Percentiles rank a stretch among this genome's conserved stretches.
phyloP scores from a whole-genome alignment of 2,888 invertebrate species.

The Nomada hirtipes region DNA sequence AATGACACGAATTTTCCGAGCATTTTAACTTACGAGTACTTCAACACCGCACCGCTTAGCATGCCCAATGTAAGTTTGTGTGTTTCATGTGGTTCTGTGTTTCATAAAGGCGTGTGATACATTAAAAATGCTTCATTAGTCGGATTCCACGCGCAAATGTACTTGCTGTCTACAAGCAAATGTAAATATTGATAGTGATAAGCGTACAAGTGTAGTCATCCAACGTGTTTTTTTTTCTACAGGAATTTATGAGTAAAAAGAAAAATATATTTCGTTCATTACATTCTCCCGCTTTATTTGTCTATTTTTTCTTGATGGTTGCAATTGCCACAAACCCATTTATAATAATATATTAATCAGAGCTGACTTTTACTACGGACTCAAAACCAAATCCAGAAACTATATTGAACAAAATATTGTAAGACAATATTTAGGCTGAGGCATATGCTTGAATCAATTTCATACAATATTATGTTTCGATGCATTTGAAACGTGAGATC shows the following conservation, averaged over 20 bases:
- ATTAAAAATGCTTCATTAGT: neutral
- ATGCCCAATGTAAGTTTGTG: constrained; percentile 71
- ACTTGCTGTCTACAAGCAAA: neutral
- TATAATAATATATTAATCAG: too few species aligned
- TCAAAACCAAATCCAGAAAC: too few species aligned
- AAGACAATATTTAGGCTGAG: too few species aligned
- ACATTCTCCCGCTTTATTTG: neutral
- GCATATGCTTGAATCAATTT: too few species aligned
- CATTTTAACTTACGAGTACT: constrained; percentile 69
- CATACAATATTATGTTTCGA: too few species aligned
- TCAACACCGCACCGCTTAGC: constrained; percentile 58
- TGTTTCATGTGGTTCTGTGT: too few species aligned
- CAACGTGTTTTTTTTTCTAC: neutral
- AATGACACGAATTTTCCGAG: constrained; percentile 45
- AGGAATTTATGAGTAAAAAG: neutral
- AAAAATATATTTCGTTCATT: too few species aligned
- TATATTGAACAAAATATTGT: too few species aligned
- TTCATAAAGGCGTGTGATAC: neutral
- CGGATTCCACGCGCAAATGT: neutral
- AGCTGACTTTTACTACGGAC: too few species aligned
- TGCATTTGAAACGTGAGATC: too few species aligned
- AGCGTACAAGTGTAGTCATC: neutral
- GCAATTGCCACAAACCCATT: too few species aligned
- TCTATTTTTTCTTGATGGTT: too few species aligned
- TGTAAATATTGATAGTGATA: neutral